Conservation (phyloP, 2,888 invertebrate genomes). For the Lasioglossum lativentre region DNA sequence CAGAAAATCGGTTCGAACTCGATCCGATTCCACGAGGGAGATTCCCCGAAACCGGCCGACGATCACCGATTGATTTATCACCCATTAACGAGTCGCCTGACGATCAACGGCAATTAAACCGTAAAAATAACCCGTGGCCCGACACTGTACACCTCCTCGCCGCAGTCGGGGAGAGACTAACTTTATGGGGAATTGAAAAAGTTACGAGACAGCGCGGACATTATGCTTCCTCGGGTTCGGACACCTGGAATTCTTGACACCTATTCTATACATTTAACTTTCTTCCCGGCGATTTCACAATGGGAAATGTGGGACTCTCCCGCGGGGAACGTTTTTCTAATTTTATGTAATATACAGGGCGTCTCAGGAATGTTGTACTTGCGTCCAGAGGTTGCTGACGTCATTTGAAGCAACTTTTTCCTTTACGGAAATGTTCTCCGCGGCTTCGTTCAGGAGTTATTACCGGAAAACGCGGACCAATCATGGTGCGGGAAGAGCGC, state of each 20-base stretch:
- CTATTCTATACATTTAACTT: not conserved
- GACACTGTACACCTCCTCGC: not conserved
- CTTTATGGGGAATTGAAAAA: constrained; percentile 45
- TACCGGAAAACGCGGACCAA: no score
- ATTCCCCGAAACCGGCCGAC: not conserved
- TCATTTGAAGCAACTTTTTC: no score
- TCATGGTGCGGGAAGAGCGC: no score
- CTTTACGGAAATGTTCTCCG: no score
- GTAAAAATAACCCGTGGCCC: not conserved
- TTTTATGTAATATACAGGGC: not conserved
- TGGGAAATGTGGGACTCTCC: no score
- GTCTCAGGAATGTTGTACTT: no score
- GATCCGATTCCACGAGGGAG: constrained; percentile 2
- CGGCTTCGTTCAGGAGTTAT: no score
- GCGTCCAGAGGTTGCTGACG: no score
- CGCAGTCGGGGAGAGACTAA: not conserved
- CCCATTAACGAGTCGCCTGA: constrained; percentile 34
- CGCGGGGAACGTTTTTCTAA: not conserved
- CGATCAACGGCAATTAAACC: constrained; percentile 50
- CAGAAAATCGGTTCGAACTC: not conserved
- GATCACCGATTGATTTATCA: constrained; percentile 39
- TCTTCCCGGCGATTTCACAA: not conserved
- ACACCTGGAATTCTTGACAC: constrained; percentile 11
- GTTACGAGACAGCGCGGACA: constrained; percentile 18
- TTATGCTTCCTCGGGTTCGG: not conserved